A percentile compares a stretch with the other conserved stretches of the same genome.
Conservation (phyloP, 2,797 vertebrate genomes). For the Molossus alvarezi region DNA sequence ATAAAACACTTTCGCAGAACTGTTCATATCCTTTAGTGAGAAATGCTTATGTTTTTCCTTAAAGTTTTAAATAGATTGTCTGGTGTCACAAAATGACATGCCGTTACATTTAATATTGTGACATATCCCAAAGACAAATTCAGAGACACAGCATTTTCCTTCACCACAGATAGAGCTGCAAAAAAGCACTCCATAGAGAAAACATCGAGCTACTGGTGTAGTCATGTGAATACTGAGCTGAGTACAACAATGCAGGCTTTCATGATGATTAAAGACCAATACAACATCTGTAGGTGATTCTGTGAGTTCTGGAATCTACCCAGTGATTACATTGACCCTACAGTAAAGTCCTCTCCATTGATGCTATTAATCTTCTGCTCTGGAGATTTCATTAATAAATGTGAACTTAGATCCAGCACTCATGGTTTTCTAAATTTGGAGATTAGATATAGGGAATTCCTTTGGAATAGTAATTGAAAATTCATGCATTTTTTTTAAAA, state of each 20-base stretch:
- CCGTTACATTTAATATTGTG: background rate
- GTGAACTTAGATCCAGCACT: background rate
- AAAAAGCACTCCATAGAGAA: background rate
- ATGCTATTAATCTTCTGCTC: background rate
- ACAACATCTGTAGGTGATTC: background rate
- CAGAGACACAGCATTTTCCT: conserved; percentile 2
- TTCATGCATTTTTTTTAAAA: background rate
- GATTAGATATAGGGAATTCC: background rate
- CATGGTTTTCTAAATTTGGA: conserved; percentile 8
- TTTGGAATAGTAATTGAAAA: background rate
- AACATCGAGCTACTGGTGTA: background rate
- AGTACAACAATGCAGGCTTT: background rate
- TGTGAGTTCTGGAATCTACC: background rate
- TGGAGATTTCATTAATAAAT: background rate
- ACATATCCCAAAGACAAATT: conserved; percentile 23
- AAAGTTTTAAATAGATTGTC: background rate
- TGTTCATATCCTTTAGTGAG: background rate
- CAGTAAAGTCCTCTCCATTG: background rate
- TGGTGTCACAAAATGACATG: background rate
- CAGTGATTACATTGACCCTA: background rate
- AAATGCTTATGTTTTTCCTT: background rate
- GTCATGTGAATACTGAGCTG: background rate
- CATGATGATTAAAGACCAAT: background rate
- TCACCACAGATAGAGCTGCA: background rate
- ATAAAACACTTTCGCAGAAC: conserved; percentile 8